These are phyloP conservation scores for Onchidella celtica DNA, from an alignment of 2,888 invertebrate species.

Conservation along the genomic window DNA sequence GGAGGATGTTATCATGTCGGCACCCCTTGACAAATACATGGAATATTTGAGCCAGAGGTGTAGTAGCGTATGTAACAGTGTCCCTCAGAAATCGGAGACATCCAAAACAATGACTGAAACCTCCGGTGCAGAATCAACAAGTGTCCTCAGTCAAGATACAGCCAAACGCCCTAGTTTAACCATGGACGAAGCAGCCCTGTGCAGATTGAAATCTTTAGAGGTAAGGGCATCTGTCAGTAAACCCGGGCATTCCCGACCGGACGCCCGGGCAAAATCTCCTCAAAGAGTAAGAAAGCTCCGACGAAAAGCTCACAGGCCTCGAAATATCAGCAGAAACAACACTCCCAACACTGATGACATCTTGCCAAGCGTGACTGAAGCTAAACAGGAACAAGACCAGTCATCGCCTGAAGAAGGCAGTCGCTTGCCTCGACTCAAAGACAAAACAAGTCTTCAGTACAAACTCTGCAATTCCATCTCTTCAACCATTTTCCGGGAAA, in stretches of 20 bases:
- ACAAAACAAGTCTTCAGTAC: not conserved
- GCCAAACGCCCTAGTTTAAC: not conserved
- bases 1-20: not conserved
- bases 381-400: not conserved
- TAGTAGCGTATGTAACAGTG: not conserved
- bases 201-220: not conserved
- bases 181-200: too few species aligned
- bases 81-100: not conserved
- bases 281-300: not conserved
- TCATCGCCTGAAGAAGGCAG: not conserved
- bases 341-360: not conserved
- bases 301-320: not conserved
- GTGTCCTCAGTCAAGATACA: not conserved
- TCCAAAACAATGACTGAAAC: not conserved
- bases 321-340: not conserved
- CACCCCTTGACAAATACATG: slow-evolving; percentile 3
- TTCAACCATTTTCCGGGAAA: slow-evolving; percentile 25
- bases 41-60: not conserved
- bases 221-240: too few species aligned
- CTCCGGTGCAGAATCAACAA: not conserved
- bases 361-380: not conserved
- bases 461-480: slow-evolving; percentile 24
- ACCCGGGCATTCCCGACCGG: not conserved
- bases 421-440: not conserved
- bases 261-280: not conserved